Base-by-base conservation (phyloP, 2,797 vertebrate species). In the Capromys pilorides region DNA sequence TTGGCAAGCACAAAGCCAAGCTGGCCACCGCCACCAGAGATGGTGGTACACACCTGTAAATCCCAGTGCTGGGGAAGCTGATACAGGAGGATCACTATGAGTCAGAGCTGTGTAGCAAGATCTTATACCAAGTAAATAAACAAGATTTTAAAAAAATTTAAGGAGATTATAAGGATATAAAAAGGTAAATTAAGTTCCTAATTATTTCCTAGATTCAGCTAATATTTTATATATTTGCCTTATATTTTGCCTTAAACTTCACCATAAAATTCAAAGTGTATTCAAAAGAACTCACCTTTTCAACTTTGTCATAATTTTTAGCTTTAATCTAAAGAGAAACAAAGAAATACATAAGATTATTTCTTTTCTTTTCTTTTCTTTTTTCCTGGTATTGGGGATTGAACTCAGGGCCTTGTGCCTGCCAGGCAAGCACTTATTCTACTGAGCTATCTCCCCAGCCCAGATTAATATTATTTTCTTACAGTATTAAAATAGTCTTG, bases 271-370 rank as follows among this genome's bases (percentile, higher is more conserved):
- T 91, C 66, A 92, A 88, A 94, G 41, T 95, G 36, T 96, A 95
- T 82, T 92, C 95, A 94, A 97, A 4, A 95, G 61, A 86, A 98
- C 99, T 99, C 98, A 99, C 99, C 99, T 99, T 99, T 98, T 99
- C 99, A 98, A 99, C 99, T 95, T 99, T 99, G 99, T 99, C 99
- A 99, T 99, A 99, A 99, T 99, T 99, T 99, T 99, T 99, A 98
- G 99, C 99, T 99, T 99, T 99, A 98, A 99, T 99, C 99, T 99
- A 99, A 94, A 99, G 98, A 94, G 90, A 98, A 98, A 98, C 93
- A 98, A 92, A 98, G 96, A 97, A 98, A 97, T 97, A 98, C 81
- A 96, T n/a, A 96, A 95, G 62, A 96, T 98, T 98, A 97, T 45
- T 8, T 45, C 8, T 45, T 45, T 45, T 8, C 8, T 45, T 45